These are phyloP conservation scores for Poecilobothrus nobilitatus DNA, from an alignment of 2,888 invertebrate genomes.

Conservation along the genomic window DNA sequence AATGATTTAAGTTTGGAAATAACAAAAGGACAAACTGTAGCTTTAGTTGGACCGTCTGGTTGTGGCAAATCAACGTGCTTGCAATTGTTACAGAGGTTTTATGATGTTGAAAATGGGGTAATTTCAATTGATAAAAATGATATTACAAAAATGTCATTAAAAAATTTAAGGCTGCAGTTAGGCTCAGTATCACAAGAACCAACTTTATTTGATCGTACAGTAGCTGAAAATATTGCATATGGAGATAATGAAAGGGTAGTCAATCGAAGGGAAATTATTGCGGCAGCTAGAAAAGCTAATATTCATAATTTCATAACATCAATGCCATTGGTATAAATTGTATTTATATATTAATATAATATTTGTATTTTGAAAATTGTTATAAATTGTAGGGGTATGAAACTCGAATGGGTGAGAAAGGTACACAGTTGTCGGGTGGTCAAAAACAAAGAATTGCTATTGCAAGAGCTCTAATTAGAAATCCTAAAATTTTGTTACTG, in stretches of 20 bases:
- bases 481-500: slow-evolving; percentile 66
- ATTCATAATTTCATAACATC: slow-evolving; percentile 75
- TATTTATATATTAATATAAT: background rate
- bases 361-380: slow-evolving; percentile 20
- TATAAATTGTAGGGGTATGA: slow-evolving; percentile 58
- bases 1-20: slow-evolving; percentile 56
- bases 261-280: slow-evolving; percentile 62
- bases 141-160: slow-evolving; percentile 47
- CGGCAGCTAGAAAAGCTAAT: slow-evolving; percentile 73
- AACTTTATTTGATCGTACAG: slow-evolving; percentile 77
- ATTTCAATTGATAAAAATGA: slow-evolving; percentile 53
- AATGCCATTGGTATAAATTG: slow-evolving; percentile 57
- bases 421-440: slow-evolving; percentile 69
- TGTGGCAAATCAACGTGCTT: slow-evolving; percentile 86
- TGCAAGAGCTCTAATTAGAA: slow-evolving; percentile 69
- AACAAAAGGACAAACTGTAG: slow-evolving; percentile 60
- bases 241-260: slow-evolving; percentile 69
- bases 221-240: slow-evolving; percentile 85
- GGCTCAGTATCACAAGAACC: slow-evolving; percentile 92
- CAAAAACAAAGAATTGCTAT: slow-evolving; percentile 82
- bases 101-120: slow-evolving; percentile 62
- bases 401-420: slow-evolving; percentile 68
- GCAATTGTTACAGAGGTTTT: slow-evolving; percentile 74
- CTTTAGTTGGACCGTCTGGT: slow-evolving; percentile 72
- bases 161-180: slow-evolving; percentile 64